These are phyloP conservation scores for Oreochromis grahami DNA, from an alignment of 2,797 vertebrate genomes.

Conservation along the genomic window DNA sequence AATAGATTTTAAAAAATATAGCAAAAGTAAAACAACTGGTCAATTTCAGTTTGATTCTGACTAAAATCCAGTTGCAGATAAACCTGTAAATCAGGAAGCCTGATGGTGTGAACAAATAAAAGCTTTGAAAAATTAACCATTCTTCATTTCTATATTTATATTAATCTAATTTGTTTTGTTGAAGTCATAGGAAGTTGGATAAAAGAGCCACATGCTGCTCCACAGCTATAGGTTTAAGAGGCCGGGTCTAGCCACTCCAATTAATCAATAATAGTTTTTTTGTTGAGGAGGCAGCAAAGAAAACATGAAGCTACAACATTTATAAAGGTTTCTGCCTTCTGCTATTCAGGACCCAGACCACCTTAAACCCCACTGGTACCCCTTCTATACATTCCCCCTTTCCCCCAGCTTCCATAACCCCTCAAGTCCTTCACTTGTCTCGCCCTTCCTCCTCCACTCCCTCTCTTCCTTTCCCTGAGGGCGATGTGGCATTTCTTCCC, in stretches of 20 bases:
- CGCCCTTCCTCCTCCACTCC: conserved; percentile 28
- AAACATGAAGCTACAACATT: not conserved
- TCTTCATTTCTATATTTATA: not conserved
- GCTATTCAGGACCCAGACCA: not conserved
- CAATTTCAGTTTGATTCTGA: not conserved
- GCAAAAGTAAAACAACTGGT: not conserved
- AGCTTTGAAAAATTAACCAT: accelerated
- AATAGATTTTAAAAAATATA: not conserved
- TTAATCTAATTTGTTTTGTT: not conserved
- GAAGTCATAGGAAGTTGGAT: not conserved
- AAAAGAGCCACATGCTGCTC: not conserved
- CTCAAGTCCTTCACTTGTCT: conserved; percentile 8
- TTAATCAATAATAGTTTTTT: not conserved
- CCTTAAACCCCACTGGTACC: conserved; percentile 4
- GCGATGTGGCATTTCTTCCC: conserved; percentile 62
- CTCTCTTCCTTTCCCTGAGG: conserved; percentile 58
- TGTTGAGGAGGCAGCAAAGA: not conserved
- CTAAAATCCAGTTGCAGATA: not conserved
- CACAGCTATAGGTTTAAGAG: not conserved
- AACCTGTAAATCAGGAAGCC: not conserved
- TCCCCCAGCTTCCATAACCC: not conserved
- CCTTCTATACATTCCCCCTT: not conserved
- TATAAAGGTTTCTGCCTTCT: not conserved
- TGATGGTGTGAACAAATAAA: not conserved
- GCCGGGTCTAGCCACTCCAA: not conserved